These are phyloP conservation scores for Phyllotreta cruciferae DNA, from an alignment of 2,888 invertebrate genomes.

Conservation along the genomic window DNA sequence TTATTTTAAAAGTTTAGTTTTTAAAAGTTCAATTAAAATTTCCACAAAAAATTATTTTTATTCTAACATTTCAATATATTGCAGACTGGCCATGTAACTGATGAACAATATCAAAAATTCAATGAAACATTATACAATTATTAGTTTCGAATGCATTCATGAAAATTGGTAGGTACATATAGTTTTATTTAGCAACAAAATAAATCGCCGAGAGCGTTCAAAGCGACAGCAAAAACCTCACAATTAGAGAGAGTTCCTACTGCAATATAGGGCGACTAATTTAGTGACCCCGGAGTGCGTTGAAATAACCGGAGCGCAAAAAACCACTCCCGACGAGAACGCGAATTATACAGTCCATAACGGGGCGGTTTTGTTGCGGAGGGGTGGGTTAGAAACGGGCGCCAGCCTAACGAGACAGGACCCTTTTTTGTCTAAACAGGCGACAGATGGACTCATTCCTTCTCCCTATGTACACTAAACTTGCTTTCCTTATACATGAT, in stretches of 20 bases:
- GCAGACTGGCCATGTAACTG: no score
- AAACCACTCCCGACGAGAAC: constrained; percentile 18
- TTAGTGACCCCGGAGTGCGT: constrained; percentile 22
- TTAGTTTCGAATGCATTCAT: no score
- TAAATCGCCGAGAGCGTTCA: constrained; percentile 1
- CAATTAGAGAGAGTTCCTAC: constrained; percentile 20
- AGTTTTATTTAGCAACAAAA: no score
- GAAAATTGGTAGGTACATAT: no score
- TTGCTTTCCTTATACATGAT: no score
- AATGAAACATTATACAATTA: no score
- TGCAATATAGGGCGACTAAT: constrained; percentile 27
- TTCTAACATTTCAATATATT: no score
- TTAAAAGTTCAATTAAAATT: no score
- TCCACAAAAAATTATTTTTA: no score
- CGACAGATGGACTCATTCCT: not conserved
- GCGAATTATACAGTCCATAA: constrained; percentile 23
- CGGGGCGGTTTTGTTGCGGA: constrained; percentile 15
- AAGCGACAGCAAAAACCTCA: constrained; percentile 19
- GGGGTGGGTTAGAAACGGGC: constrained; percentile 4
- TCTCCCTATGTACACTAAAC: no score
- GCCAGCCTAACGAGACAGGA: constrained; percentile 8
- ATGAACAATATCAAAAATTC: no score
- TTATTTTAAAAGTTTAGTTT: no score
- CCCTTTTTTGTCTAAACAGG: constrained; percentile 9
- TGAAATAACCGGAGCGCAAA: constrained; percentile 20